These are phyloP conservation scores for Eristalinus aeneus DNA, from an alignment of 2,888 invertebrate genomes.

Conservation along the genomic window DNA sequence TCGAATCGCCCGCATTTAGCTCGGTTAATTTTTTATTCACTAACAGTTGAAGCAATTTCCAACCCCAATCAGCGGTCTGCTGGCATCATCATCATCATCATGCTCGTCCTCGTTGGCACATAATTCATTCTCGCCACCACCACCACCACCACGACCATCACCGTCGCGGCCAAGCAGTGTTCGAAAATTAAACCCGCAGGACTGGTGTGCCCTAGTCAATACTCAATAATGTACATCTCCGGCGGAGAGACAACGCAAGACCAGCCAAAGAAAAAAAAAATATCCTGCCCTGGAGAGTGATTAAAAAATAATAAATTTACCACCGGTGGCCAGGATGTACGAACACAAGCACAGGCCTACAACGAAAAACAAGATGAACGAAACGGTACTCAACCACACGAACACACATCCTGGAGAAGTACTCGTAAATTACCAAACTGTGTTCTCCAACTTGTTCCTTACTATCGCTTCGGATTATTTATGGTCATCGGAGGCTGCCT, in stretches of 20 bases:
- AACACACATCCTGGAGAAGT: constrained; percentile 32
- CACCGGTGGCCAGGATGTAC: constrained; percentile 26
- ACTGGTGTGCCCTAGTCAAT: constrained; percentile 47
- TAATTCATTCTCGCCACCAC: constrained; percentile 46
- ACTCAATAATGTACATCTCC: constrained; percentile 51
- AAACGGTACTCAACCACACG: background rate
- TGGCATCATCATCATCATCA: constrained; percentile 14
- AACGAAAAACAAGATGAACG: background rate
- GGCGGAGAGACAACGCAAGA: constrained; percentile 24
- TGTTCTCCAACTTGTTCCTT: constrained; percentile 67
- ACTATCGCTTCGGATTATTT: constrained; percentile 65
- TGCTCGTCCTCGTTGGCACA: constrained; percentile 45
- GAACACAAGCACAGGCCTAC: background rate
- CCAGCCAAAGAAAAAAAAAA: constrained; percentile 11
- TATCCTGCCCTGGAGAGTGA: constrained; percentile 77
- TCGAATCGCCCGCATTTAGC: constrained; percentile 36
- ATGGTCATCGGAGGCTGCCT: constrained; percentile 59
- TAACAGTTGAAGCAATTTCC: background rate
- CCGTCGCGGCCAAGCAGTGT: constrained; percentile 19
- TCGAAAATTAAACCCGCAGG: constrained; percentile 63
- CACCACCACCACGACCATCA: background rate
- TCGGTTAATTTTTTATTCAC: constrained; percentile 34
- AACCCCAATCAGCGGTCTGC: background rate
- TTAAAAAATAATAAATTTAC: constrained; percentile 80
- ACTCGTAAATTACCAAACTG: constrained; percentile 69